Evolutionary conservation across 2,888 invertebrate species (phyloP).

Genomic region (Ferdinandea cuprea): DNA sequence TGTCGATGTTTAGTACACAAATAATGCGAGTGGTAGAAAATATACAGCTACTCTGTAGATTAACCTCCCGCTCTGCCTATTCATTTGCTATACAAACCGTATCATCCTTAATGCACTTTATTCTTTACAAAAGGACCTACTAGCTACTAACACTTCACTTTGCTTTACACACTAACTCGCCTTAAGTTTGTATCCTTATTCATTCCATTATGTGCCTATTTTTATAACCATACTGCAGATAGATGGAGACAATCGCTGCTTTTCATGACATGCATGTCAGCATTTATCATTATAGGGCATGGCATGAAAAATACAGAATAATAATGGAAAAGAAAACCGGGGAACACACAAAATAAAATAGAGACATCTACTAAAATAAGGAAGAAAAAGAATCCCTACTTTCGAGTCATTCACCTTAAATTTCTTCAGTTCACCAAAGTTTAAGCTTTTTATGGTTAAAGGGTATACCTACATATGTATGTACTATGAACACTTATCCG

Average conservation of each 20-base stretch:
- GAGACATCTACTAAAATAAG: constrained; percentile 22
- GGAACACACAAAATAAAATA: constrained; percentile 14
- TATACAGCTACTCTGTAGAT: constrained; percentile 28
- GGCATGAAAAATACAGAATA: constrained; percentile 5
- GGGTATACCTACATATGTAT: constrained; percentile 23
- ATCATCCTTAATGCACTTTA: constrained; percentile 40
- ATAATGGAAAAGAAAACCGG: constrained; percentile 4
- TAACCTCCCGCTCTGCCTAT: constrained; percentile 16
- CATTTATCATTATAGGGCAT: constrained; percentile 61
- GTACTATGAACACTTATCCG: constrained; percentile 34
- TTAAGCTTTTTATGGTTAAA: constrained; percentile 61
- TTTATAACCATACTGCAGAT: constrained; percentile 24
- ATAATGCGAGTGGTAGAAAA: constrained; percentile 19
- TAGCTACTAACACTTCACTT: constrained; percentile 24
- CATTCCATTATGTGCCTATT: constrained; percentile 31
- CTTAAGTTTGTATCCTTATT: constrained; percentile 39
- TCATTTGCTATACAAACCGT: neutral
- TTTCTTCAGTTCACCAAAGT: constrained; percentile 67
- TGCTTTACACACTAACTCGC: constrained; percentile 26
- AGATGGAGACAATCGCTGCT: constrained; percentile 59
- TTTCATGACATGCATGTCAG: constrained; percentile 63
- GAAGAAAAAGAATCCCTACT: constrained; percentile 56
- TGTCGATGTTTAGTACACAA: constrained; percentile 41
- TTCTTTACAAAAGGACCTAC: constrained; percentile 32
- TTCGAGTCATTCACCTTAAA: constrained; percentile 70